These are phyloP conservation scores for Anorthoa munda DNA, from an alignment of 2,888 invertebrate species.

Conservation along the genomic window DNA sequence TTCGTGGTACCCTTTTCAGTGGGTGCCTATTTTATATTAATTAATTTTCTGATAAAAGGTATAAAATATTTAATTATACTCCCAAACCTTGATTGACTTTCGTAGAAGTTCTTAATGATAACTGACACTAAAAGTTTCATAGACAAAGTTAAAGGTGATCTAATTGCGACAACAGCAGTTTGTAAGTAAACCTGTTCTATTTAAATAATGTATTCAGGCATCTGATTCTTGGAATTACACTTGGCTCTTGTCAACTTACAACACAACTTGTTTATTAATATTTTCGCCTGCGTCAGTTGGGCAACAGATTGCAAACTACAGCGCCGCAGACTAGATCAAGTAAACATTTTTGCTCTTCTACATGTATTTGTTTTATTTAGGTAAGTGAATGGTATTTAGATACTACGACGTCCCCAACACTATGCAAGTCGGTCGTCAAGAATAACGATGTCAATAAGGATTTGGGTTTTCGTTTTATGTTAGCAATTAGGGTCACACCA, in stretches of 20 bases:
- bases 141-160: conserved; percentile 38
- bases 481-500: conserved; percentile 51
- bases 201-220: conserved; percentile 47
- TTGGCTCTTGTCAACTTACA: conserved; percentile 26
- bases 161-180: conserved; percentile 42
- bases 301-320: conserved; percentile 40
- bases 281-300: conserved; percentile 37
- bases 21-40: conserved; percentile 26
- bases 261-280: conserved; percentile 35
- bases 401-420: conserved; percentile 14
- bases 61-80: conserved; percentile 34
- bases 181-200: conserved; percentile 29
- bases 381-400: conserved; percentile 25
- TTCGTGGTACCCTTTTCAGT: background rate
- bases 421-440: conserved; percentile 40
- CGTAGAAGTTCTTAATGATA: conserved; percentile 45
- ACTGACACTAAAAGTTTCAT: conserved; percentile 48
- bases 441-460: conserved; percentile 47
- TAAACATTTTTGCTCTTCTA: conserved; percentile 31
- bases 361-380: conserved; percentile 18
- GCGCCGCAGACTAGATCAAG: conserved; percentile 6
- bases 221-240: conserved; percentile 36
- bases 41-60: conserved; percentile 39
- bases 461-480: conserved; percentile 27
- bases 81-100: conserved; percentile 35